These are phyloP conservation scores for Chydorus sphaericus DNA, from an alignment of 2,888 invertebrate species.

Conservation along the genomic window DNA sequence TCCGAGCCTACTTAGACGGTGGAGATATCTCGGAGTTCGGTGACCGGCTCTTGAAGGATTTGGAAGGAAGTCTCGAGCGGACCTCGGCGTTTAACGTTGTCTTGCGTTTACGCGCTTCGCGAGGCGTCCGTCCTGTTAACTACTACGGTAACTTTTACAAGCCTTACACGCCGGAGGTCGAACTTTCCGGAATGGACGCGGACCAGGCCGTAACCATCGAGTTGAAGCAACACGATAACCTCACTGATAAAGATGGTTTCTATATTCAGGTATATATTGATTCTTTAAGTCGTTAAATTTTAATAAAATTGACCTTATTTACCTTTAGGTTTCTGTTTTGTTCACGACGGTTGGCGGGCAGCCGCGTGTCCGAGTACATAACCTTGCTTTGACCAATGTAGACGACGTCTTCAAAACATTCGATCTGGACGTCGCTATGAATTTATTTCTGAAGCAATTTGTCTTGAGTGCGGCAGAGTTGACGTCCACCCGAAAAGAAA, in stretches of 20 bases:
- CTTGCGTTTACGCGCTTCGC: constrained; percentile 89
- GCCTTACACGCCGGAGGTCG: constrained; percentile 97
- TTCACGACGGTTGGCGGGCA: constrained; percentile 72
- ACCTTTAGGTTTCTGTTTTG: constrained; percentile 49
- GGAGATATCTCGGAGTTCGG: too few species aligned
- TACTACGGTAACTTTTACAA: constrained; percentile 95
- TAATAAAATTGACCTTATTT: not conserved
- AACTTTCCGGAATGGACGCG: constrained; percentile 71
- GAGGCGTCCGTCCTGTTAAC: constrained; percentile 89
- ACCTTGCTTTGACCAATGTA: constrained; percentile 77
- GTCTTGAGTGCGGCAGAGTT: constrained; percentile 17
- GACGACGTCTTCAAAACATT: constrained; percentile 85
- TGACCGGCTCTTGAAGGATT: constrained; percentile 66
- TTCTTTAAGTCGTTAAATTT: too few species aligned
- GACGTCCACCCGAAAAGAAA: not conserved
- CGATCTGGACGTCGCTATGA: constrained; percentile 83
- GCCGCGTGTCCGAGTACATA: constrained; percentile 75
- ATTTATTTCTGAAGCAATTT: constrained; percentile 86
- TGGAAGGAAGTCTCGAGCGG: constrained; percentile 61
- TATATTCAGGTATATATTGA: constrained; percentile 75
- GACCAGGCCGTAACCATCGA: constrained; percentile 75
- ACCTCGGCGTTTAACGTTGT: constrained; percentile 89
- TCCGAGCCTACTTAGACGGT: too few species aligned
- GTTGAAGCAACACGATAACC: constrained; percentile 96
- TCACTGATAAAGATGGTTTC: constrained; percentile 84